A percentile compares a stretch with the other conserved stretches of the same genome.
phyloP scores from a whole-genome alignment of 2,113 vertebrate genomes.

The Euleptes europaea region DNA sequence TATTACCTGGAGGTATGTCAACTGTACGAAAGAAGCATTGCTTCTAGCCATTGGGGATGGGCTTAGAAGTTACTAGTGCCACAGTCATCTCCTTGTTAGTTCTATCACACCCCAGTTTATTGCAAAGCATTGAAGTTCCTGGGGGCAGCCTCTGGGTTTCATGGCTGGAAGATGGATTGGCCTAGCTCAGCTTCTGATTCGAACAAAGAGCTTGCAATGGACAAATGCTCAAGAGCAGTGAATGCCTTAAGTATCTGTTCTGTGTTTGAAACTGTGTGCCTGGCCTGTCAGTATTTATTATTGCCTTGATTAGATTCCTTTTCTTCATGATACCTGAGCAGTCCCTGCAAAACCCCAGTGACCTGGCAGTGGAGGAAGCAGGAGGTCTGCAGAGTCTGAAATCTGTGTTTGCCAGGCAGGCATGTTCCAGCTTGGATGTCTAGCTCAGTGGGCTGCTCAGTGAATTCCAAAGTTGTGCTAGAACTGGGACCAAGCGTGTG shows the following conservation, averaged over 20 bases:
- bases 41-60: neutral
- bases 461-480: constrained; percentile 43
- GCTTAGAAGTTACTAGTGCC: neutral
- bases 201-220: constrained; percentile 40
- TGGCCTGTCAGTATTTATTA: constrained; percentile 78
- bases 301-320: constrained; percentile 66
- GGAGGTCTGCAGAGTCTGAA: neutral
- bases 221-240: constrained; percentile 58
- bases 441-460: neutral
- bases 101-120: constrained; percentile 29
- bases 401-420: constrained; percentile 17
- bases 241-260: constrained; percentile 74
- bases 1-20: no score
- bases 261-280: constrained; percentile 65
- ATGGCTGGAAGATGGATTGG: constrained; percentile 33
- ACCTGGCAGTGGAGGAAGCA: neutral
- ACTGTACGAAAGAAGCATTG: no score
- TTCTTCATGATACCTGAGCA: constrained; percentile 10
- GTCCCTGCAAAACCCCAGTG: constrained; percentile 24
- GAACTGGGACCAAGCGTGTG: constrained; percentile 75
- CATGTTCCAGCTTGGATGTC: constrained; percentile 25
- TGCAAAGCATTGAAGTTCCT: constrained; percentile 54
- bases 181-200: constrained; percentile 34
- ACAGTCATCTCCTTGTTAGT: constrained; percentile 41
- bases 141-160: constrained; percentile 10